Conservation (phyloP, 2,888 invertebrate genomes). For the Helicoverpa assulta region DNA sequence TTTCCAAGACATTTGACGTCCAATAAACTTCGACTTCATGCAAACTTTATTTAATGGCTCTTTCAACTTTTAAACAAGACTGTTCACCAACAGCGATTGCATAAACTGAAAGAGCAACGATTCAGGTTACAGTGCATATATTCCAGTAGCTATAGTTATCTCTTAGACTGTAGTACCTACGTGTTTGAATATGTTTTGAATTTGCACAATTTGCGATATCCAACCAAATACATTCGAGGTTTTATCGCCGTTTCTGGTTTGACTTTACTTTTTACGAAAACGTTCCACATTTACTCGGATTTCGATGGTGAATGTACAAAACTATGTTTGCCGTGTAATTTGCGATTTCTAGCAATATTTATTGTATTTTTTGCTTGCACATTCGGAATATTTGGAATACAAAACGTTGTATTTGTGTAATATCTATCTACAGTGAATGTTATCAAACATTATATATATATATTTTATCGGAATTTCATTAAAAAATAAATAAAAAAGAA, state of each 20-base stretch:
- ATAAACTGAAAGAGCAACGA: constrained; percentile 36
- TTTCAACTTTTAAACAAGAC: constrained; percentile 33
- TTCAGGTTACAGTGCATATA: constrained; percentile 36
- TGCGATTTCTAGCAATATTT: neutral
- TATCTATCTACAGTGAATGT: neutral
- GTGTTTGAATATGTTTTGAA: constrained; percentile 59
- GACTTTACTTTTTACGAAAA: constrained; percentile 41
- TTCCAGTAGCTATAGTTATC: constrained; percentile 40
- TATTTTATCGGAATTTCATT: neutral
- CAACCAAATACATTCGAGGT: constrained; percentile 34
- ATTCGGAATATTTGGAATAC: neutral
- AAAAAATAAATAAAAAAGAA: constrained; percentile 30
- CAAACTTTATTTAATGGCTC: constrained; percentile 28
- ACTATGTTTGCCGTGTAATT: constrained; percentile 15
- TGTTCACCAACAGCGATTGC: constrained; percentile 28
- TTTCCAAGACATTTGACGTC: neutral
- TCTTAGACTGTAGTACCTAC: constrained; percentile 45
- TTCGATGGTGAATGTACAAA: constrained; percentile 23
- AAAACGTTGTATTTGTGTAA: neutral
- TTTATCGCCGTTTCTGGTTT: constrained; percentile 42
- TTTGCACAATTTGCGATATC: constrained; percentile 52
- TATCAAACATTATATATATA: no score
- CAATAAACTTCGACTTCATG: constrained; percentile 28
- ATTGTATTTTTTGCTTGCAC: no score
- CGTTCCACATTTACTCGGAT: constrained; percentile 21